Evolutionary conservation across 2,888 invertebrate genomes (phyloP).

Genomic region (Cheilosia urbana): DNA sequence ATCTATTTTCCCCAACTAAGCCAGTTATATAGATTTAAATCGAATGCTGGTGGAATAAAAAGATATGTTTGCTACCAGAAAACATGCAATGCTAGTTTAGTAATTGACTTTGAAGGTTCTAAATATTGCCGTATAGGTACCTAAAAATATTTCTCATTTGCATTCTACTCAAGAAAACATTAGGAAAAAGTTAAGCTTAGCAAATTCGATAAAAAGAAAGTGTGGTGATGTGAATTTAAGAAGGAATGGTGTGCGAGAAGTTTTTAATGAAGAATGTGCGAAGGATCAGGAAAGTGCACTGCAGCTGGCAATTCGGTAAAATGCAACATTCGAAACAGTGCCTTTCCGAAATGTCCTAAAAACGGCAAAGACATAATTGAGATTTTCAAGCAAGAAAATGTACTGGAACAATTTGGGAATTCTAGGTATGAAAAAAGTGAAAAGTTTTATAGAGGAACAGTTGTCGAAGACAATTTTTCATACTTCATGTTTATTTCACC

Average conservation of each 20-base stretch:
- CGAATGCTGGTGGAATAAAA: constrained; percentile 12
- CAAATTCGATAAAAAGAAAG: not conserved
- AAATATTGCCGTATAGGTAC: constrained; percentile 20
- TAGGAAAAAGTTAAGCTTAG: not conserved
- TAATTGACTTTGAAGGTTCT: constrained; percentile 7
- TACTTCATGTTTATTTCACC: constrained; percentile 11
- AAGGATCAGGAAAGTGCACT: constrained; percentile 17
- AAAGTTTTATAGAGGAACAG: not conserved
- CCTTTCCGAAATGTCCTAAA: constrained; percentile 23
- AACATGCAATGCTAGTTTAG: constrained; percentile 5
- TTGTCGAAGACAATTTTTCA: constrained; percentile 3
- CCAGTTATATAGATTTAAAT: constrained; percentile 13
- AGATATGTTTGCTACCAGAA: constrained; percentile 28
- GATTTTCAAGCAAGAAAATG: no score
- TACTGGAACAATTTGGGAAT: no score
- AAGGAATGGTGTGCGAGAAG: constrained; percentile 21
- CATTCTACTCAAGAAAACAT: constrained; percentile 1
- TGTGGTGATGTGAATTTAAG: constrained; percentile 1
- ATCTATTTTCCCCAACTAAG: constrained; percentile 13
- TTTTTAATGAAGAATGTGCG: constrained; percentile 6
- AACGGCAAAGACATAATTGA: not conserved
- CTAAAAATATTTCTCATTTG: constrained; percentile 7
- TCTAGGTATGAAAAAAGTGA: no score
- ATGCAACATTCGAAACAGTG: constrained; percentile 23
- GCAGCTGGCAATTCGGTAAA: constrained; percentile 20